phyloP scores from a whole-genome alignment of 2,113 vertebrate species.

The Mormyrus lacerda region DNA sequence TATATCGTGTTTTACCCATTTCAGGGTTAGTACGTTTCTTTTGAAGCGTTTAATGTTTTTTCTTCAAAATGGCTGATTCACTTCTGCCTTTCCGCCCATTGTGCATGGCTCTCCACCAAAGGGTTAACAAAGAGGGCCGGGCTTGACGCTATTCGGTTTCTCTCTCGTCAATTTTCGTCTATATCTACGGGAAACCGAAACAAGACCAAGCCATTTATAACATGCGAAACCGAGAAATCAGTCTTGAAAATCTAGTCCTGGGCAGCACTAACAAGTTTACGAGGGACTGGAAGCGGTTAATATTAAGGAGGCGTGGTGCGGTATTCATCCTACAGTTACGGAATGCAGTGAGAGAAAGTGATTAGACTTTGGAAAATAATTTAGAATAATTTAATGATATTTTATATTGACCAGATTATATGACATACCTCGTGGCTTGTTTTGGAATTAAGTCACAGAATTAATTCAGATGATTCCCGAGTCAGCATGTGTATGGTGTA shows the following conservation, averaged over 20 bases:
- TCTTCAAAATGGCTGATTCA: conserved; percentile 29
- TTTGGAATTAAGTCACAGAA: neutral
- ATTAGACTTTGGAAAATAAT: neutral
- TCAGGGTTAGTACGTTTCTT: neutral
- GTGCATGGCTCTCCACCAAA: conserved; percentile 25
- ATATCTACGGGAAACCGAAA: neutral
- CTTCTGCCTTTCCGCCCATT: conserved; percentile 6
- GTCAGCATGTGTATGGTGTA: neutral
- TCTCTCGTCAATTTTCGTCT: neutral
- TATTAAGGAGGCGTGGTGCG: neutral
- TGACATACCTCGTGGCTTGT: neutral
- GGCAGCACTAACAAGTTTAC: neutral
- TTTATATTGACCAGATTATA: neutral
- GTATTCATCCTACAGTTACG: neutral
- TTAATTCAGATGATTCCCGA: neutral
- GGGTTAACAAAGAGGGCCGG: conserved; percentile 44
- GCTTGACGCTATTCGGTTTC: conserved; percentile 22
- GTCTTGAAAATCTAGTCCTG: neutral
- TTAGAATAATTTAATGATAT: neutral
- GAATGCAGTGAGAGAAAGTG: neutral
- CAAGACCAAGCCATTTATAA: neutral
- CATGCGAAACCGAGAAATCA: neutral
- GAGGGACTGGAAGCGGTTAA: neutral
- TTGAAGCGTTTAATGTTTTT: conserved; percentile 8
- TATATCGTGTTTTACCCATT: neutral